Base-by-base conservation (phyloP, 2,113 vertebrate species). In the Suricata suricatta region DNA sequence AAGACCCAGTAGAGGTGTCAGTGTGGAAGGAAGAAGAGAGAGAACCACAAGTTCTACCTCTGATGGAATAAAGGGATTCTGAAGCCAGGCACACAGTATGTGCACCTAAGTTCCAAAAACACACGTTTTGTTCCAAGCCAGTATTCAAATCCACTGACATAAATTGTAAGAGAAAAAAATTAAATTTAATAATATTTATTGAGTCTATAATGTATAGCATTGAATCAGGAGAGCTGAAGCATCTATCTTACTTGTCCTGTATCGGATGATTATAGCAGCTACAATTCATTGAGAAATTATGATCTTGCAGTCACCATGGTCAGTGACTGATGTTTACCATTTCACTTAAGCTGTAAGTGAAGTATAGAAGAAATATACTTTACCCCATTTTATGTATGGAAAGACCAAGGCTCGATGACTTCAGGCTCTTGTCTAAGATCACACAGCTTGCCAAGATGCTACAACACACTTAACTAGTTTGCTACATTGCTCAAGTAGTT, bases 311-410 rank as follows among this genome's bases (percentile, higher is more conserved):
- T 90, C 11, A 15, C 7, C 9, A 13, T 50, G 17, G 21, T 90
- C 50, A 69, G 21, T 92, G 54, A 71, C 52, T 63, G 25, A 31
- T 23, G 29, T 21, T 33, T 41, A 63, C 54, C 8, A 93, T 88
- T 83, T 77, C 13, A 88, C 96, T 80, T 92, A 92, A 91, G 33
- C 7, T 68, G 95, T 83, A 96, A 92, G 41, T 21, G 57, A 96
- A n/a, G 5, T 5, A 1, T 57, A 77, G 54, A 8, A 74, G 1
- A 2, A 60, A 86, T 57, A 50, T 23, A 83, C 9, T 88, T 60
- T 81, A 87, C 19, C 0, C 10, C 76, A 71, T 52, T 96, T 94
- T 89, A n/a, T 10, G 25, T 77, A 33, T 8, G n/a, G 16, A 27
- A 69, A 86, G 79, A 52, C 1, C 13, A 3, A 79, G 29, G 44